Base-by-base conservation (phyloP, 2,797 vertebrate species). In the Sebastes aleutianus region DNA sequence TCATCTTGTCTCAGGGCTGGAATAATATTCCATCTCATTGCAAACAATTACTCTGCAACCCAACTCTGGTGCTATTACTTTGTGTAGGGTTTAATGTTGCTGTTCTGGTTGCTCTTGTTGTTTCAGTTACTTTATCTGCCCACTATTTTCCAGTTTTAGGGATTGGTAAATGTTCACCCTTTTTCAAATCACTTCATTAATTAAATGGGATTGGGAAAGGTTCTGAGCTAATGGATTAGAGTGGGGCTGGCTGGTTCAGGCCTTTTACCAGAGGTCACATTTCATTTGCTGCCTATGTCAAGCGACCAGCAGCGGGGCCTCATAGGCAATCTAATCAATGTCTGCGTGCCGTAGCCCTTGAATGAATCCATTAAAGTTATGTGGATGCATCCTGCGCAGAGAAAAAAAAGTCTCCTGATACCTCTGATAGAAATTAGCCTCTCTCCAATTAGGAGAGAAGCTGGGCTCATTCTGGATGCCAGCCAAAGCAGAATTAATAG, bases 401-500 rank as follows among this genome's bases (percentile, higher is more conserved):
- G 94, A 91, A 54, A 93, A 94, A 95, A 94, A 95, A 95, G 95
- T 97, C 97, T 97, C 97, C 95, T 95, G 97, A 96, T 97, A 96
- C 96, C 95, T 95, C 93, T 95, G 96, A 97, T 96, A 98, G 96
- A 98, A 98, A 98, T 98, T 98, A 98, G 96, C 96, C 96, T 76
- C 61, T 77, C 76, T 83, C 84, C 84, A 98, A 97, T 98, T 98
- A 98, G 95, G 93, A 95, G 96, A 94, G 96, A 96, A 96, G 95
- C 95, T 91, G 94, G 93, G 92, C 95, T 96, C 96, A 92, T 96
- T 96, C 96, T 98, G 97, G 97, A 97, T 92, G 94, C 89, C 89
- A 93, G 97, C 97, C 97, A 98, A 94, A 94, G 88, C 93, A 93
- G 96, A 98, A 98, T 97, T 97, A 98, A 98, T 97, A 97, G 97